Evolutionary conservation across 2,888 invertebrate species (phyloP), one percentile per base, ranked within the genome.

Genomic region (Lycaena phlaeas): DNA sequence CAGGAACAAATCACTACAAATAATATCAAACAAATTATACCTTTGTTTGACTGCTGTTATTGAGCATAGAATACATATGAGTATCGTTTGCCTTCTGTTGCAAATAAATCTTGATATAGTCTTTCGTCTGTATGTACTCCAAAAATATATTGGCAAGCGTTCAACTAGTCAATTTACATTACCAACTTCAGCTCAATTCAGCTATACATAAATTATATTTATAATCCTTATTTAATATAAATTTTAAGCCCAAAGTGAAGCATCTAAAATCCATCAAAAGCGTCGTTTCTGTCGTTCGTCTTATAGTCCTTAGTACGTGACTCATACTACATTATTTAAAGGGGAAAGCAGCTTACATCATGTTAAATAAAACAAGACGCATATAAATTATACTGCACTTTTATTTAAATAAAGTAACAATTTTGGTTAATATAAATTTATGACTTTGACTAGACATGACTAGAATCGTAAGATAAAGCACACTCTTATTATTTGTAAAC

Each of bases 341-440:
- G 49, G 54, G 52, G 46, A 49, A 49, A 37, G 53, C 44, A 49
- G 53, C 39, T 43, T 36, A 50, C 46, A 48, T 52, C 41, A 46
- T 55, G 44, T 63, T 54, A 78, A 82, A 81, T 79, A 77, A 82
- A 81, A 84, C 79, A 79, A 77, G 61, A 53, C 48, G 66, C 55
- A 52, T 44, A 50, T 38, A 52, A 27, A 46, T 44, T 48, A 60
- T 51, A 61, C 57, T 46, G 43, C 22, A 54, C 54, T 70, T 73
- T 67, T 65, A 62, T 64, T 78, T 78, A 73, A 76, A 74, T 75
- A 60, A 49, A 68, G 57, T 56, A 63, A 64, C 59, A 22, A 59
- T 59, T n/a, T 48, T 46, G 48, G 44, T 46, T 49, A 43, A 37
- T 43, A 44, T 42, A 14, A 43, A 47, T 49, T 41, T 28, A 31